Evolutionary conservation across 92 coral and sea anemone species (phyloP).

Genomic region (Isaurus tuberculatus): DNA sequence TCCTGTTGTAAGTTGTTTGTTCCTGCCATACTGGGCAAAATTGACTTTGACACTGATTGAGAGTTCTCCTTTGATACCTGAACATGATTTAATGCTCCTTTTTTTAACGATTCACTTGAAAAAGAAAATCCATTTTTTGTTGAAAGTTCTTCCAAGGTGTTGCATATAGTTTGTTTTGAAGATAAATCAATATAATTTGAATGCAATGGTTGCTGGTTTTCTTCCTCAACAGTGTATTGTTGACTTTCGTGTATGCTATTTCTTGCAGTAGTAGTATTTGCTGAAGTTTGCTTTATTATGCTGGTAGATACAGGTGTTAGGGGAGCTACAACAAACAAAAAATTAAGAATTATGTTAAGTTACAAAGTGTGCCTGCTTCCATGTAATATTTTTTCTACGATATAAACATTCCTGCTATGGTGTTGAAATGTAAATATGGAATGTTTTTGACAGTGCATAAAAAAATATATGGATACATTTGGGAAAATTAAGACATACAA

Average conservation of each 20-base stretch:
- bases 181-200: conserved; percentile 20
- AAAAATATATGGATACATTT: too few relatives aligned
- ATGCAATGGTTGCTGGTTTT: conserved; percentile 26
- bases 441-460: too few relatives aligned
- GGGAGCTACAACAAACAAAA: conserved; percentile 6
- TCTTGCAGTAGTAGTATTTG: conserved; percentile 9
- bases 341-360: too few relatives aligned
- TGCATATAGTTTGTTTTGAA: conserved; percentile 25
- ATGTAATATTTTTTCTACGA: too few relatives aligned
- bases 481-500: too few relatives aligned
- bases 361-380: too few relatives aligned
- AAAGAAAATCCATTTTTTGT: conserved; percentile 76
- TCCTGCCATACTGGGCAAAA: conserved; percentile 4
- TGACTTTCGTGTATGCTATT: conserved; percentile 14
- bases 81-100: conserved; percentile 55
- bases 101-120: conserved; percentile 55
- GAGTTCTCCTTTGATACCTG: not conserved
- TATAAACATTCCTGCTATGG: too few relatives aligned
- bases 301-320: not conserved
- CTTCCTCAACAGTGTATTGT: conserved; percentile 17
- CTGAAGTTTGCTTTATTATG: conserved; percentile 11
- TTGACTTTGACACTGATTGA: conserved; percentile 3
- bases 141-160: conserved; percentile 73
- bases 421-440: too few relatives aligned
- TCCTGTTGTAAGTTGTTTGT: not conserved